These are phyloP conservation scores for Gila orcuttii DNA, from an alignment of 2,113 vertebrate species.

Conservation along the genomic window DNA sequence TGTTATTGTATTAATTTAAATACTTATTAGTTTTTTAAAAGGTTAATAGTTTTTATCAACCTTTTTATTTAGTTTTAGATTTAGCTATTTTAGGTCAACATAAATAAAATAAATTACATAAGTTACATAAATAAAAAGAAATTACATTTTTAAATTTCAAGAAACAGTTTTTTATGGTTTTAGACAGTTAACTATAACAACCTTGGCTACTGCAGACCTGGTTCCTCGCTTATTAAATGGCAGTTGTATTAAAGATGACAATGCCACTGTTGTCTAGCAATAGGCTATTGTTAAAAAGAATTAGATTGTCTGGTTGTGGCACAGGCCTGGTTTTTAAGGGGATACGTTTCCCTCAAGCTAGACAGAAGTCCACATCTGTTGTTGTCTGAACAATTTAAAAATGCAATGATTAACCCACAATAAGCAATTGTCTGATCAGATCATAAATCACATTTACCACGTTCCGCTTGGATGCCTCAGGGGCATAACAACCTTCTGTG, in stretches of 20 bases:
- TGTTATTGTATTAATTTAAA: too few relatives aligned
- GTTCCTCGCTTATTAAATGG: conserved; percentile 10
- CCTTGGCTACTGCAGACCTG: conserved; percentile 43
- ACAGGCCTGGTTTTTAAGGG: not conserved
- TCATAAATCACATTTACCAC: conserved; percentile 60
- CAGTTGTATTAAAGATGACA: conserved; percentile 18
- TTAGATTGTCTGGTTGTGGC: conserved; percentile 13
- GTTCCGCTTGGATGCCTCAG: conserved; percentile 60
- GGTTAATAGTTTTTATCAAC: too few relatives aligned
- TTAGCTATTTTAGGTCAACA: too few relatives aligned
- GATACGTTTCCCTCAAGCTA: conserved; percentile 33
- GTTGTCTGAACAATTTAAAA: conserved; percentile 58
- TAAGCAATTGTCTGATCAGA: conserved; percentile 69
- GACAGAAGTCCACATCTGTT: conserved; percentile 51
- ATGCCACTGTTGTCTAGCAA: conserved; percentile 39
- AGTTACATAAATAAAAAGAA: too few relatives aligned
- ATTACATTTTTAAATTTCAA: not conserved
- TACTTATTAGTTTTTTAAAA: too few relatives aligned
- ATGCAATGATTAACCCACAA: conserved; percentile 68
- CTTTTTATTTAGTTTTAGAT: not conserved
- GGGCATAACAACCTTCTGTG: conserved; percentile 55
- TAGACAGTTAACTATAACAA: not conserved
- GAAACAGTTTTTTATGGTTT: not conserved
- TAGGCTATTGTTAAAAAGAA: conserved; percentile 48
- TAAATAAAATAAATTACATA: too few relatives aligned